Base-by-base conservation (phyloP, 2,888 invertebrate species). In the Platynereis dumerilii region DNA sequence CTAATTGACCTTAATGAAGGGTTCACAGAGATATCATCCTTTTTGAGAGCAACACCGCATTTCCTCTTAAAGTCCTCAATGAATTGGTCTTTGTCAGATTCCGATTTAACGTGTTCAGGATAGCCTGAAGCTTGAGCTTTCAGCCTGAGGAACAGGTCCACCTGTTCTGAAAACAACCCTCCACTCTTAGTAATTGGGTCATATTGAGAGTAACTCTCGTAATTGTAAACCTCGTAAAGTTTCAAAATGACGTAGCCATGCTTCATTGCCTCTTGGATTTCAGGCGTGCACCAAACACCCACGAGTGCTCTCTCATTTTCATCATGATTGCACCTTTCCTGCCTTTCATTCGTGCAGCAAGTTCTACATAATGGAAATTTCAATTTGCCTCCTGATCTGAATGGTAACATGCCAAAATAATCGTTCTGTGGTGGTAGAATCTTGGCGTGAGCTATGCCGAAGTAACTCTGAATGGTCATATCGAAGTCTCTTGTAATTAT, bases 211-310 rank as follows among this genome's bases (percentile, higher is more conserved):
- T 2, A 7, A 2, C 15, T 10, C n/a, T 48, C 29, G 27, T 26
- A 60, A 20, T 60, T 48, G 24, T 60, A 60, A 2, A 53, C 60
- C 24, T 61, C 61, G 42, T 61, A 54, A 3, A 81, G 71, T 54
- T 80, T 68, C 0, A 76, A 1, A n/a, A 82, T 70, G 54, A 66
- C 62, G 61, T 83, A 84, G 0, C 80, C 81, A 34, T 71, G 68
- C 60, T 70, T 29, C 0, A 79, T 28, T 5, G 83, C 83, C 66
- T 74, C 76, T 29, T 72, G 29, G 0, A 84, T 55, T 68, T 84
- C 83, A 20, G 77, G 77, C 0, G 75, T 72, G 20, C 81, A 77
- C 80, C 78, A 84, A 1, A 80, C 79, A 7, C 83, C 78, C 0
- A 34, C 62, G 2, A 82, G 62, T 2, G 57, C 57, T 56, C 78